Conservation (phyloP, 2,797 vertebrate species). For the Malacoctenus gilli region DNA sequence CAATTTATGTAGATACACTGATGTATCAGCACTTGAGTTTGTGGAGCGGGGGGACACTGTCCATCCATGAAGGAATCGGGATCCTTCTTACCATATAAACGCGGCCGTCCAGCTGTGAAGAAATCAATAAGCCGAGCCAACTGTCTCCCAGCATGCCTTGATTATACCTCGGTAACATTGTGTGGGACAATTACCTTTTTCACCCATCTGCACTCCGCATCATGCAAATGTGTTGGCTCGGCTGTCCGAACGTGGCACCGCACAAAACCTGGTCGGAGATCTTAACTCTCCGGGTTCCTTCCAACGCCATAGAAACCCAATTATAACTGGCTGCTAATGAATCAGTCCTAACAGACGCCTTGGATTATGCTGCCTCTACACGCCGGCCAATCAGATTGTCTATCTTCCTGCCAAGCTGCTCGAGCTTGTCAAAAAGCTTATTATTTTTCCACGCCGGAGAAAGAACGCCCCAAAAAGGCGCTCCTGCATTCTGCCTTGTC, state of each 20-base stretch:
- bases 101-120: conserved; percentile 39
- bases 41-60: conserved; percentile 33
- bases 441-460: conserved; percentile 40
- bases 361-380: conserved; percentile 36
- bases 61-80: conserved; percentile 44
- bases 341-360: conserved; percentile 46
- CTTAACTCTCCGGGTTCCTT: conserved; percentile 40
- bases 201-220: conserved; percentile 4
- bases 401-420: conserved; percentile 37
- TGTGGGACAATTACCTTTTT: conserved; percentile 41
- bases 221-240: conserved; percentile 50
- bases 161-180: conserved; percentile 27
- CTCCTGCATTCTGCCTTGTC: conserved; percentile 1
- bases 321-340: conserved; percentile 56
- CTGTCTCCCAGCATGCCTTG: conserved; percentile 27
- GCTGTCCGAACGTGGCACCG: conserved; percentile 38
- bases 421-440: conserved; percentile 40
- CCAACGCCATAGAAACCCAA: conserved; percentile 52
- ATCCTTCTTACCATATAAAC: conserved; percentile 47
- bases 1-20: no score
- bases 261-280: conserved; percentile 28
- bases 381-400: conserved; percentile 49
- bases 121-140: conserved; percentile 60
- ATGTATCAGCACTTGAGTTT: conserved; percentile 51
- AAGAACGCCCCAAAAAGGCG: conserved; percentile 40